Base-by-base conservation (phyloP, 2,888 invertebrate genomes). In the Macropis europaea region DNA sequence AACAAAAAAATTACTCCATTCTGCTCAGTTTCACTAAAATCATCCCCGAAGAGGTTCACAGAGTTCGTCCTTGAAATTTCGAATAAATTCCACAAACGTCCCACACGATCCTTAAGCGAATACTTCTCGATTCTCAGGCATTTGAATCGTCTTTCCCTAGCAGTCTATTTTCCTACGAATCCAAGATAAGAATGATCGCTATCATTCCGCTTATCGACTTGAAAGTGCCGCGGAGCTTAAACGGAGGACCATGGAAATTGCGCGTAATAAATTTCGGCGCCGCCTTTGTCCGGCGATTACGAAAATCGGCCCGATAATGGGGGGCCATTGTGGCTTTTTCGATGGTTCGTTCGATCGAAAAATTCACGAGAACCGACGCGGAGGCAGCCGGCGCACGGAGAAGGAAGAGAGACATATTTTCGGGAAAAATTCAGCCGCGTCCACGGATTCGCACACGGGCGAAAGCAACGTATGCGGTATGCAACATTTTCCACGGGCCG, bases 401-500 rank as follows among this genome's bases (percentile, higher is more conserved):
- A 22, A 28, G 3, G 26, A 19, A 30, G 54, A 32, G 43, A 11
- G 40, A 54, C 30, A 38, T 26, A 17, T 52, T n/a, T 40, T 45
- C 22, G 28, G 2, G 11, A 48, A 64, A 69, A 69, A 76, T 64
- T 62, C 54, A 19, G 9, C 36, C 47, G 30, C 42, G 28, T 34
- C 11, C 45, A n/a, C 6, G 60, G 56, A 17, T 19, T 17, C 53
- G 24, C 6, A 22, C 2, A 45, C 52, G 1, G 30, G 47, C 28
- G 11, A 32, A 40, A 11, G 17, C 11, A 6, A 26, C n/a, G 17
- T 17, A 22, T 47, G 38, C 42, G 63, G 77, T 63, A 70, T 63
- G 66, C 73, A 57, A 64, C 66, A 71, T 59, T 76, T 80, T 72
- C 73, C 66, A 76, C 50, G 48, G 60, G 26, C 53, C 54, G 78